Conservation (phyloP, 2,113 vertebrate genomes). For the Urocolius indicus region DNA sequence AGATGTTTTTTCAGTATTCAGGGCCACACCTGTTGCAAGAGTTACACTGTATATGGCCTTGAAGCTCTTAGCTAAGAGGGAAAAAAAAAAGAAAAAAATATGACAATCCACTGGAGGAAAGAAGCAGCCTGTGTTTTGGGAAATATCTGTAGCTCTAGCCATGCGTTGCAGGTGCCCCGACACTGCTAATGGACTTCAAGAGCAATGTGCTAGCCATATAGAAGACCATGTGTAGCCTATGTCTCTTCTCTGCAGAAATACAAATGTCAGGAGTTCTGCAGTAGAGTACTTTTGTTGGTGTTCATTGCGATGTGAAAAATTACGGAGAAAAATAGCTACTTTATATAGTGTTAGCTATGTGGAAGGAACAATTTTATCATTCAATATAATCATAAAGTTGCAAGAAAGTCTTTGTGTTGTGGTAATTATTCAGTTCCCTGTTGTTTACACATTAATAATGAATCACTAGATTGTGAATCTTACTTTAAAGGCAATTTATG, state of each 20-base stretch:
- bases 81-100: too few relatives aligned
- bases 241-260: not conserved
- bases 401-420: not conserved
- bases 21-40: slow-evolving; percentile 48
- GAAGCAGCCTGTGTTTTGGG: not conserved
- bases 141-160: not conserved
- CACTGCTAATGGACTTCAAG: not conserved
- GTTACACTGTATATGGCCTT: not conserved
- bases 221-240: not conserved
- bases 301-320: not conserved
- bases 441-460: not conserved
- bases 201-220: not conserved
- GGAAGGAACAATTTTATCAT: not conserved
- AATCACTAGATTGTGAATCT: not conserved
- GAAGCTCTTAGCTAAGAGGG: not conserved
- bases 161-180: not conserved
- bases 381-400: not conserved
- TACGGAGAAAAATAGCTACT: not conserved
- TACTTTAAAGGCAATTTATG: not conserved
- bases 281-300: not conserved
- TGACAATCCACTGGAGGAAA: not conserved
- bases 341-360: not conserved
- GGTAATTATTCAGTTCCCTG: not conserved
- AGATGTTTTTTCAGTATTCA: slow-evolving; percentile 46
- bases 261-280: not conserved